Evolutionary conservation across 2,797 vertebrate species (phyloP).

Genomic region (Yasuhikotakia modesta): DNA sequence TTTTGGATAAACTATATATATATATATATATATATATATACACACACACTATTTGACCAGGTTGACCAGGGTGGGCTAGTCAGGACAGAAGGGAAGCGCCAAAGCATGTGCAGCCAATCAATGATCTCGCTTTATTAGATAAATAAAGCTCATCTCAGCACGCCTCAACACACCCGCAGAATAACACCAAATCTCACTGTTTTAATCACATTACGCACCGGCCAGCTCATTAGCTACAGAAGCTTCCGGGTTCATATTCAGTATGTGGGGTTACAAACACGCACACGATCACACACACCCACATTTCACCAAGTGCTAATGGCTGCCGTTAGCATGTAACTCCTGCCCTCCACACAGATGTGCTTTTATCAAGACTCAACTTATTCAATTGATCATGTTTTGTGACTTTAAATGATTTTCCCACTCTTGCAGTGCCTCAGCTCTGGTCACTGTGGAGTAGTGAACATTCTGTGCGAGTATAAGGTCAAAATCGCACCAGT

Average conservation of each 20-base stretch:
- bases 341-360: conserved; percentile 47
- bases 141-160: conserved; percentile 63
- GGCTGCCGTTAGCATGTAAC: conserved; percentile 26
- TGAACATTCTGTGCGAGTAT: not conserved
- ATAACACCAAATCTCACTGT: conserved; percentile 56
- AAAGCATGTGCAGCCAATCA: conserved; percentile 58
- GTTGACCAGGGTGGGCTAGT: conserved; percentile 6
- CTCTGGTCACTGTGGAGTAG: not conserved
- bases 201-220: conserved; percentile 63
- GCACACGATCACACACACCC: conserved; percentile 50
- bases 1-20: too few species aligned
- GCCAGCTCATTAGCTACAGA: conserved; percentile 51
- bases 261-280: conserved; percentile 35
- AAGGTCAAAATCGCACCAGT: conserved; percentile 27
- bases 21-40: too few species aligned
- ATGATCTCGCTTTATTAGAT: conserved; percentile 65
- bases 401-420: conserved; percentile 24
- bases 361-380: conserved; percentile 16
- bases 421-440: not conserved
- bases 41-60: too few species aligned
- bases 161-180: conserved; percentile 56
- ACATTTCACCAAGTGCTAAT: conserved; percentile 55
- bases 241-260: conserved; percentile 33
- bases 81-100: conserved; percentile 16
- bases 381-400: conserved; percentile 23